These are phyloP conservation scores for Lycorma delicatula DNA, from an alignment of 1,140 invertebrate species.

Conservation along the genomic window DNA sequence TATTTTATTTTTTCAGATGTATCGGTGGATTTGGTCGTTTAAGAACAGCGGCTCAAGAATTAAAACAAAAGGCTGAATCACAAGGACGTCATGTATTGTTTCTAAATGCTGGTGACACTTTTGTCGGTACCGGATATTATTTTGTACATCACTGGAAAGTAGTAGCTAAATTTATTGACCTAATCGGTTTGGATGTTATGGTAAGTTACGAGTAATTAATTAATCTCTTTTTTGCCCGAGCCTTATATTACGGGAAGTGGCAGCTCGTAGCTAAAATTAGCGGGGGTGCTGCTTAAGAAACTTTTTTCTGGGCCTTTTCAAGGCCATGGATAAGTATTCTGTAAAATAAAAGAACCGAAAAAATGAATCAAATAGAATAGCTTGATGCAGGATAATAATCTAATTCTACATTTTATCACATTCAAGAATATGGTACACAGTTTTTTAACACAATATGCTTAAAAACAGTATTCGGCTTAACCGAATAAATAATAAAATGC, in stretches of 20 bases:
- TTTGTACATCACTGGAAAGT: constrained; percentile 65
- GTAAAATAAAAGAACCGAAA: background rate
- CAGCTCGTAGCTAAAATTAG: too few relatives aligned
- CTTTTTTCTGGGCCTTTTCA: too few relatives aligned
- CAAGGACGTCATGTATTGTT: constrained; percentile 50
- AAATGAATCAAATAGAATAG: background rate
- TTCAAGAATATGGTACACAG: too few relatives aligned
- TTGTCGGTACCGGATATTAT: constrained; percentile 77
- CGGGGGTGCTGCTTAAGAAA: too few relatives aligned
- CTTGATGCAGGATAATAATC: too few relatives aligned
- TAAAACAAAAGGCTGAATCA: background rate
- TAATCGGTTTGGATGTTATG: constrained; percentile 67
- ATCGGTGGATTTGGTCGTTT: constrained; percentile 17
- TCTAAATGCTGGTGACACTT: constrained; percentile 82
- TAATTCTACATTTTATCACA: too few relatives aligned
- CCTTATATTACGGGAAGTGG: too few relatives aligned
- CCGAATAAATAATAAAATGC: too few relatives aligned
- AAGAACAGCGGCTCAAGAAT: constrained; percentile 43
- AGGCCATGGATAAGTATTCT: too few relatives aligned
- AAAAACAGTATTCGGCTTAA: too few relatives aligned
- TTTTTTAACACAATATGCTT: too few relatives aligned
- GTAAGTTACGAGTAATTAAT: constrained; percentile 40
- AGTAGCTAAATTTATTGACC: constrained; percentile 64
- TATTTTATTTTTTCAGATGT: too few relatives aligned
- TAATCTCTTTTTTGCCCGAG: background rate